phyloP scores from a whole-genome alignment of 2,797 vertebrate species.

The Aeoliscus strigatus region DNA sequence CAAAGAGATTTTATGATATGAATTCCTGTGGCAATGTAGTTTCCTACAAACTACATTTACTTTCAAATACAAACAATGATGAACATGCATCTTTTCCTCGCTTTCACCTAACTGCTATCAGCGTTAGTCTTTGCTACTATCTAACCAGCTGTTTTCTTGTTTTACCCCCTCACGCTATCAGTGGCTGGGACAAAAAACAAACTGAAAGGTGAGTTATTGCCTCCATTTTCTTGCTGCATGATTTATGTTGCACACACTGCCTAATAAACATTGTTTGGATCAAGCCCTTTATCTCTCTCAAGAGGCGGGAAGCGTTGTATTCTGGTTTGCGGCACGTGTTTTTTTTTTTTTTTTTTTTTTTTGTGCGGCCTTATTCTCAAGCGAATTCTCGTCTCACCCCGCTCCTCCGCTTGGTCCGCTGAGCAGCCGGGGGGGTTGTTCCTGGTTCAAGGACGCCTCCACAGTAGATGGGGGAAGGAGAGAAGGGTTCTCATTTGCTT shows the following conservation, averaged over 20 bases:
- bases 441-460: constrained; percentile 59
- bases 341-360: constrained; percentile 33
- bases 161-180: constrained; percentile 78
- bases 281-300: constrained; percentile 66
- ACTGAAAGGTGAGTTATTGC: constrained; percentile 93
- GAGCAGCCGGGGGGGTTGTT: constrained; percentile 47
- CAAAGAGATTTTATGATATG: too few relatives aligned
- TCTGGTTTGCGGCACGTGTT: constrained; percentile 26
- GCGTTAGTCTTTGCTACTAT: constrained; percentile 35
- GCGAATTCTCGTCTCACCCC: constrained; percentile 27
- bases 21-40: too few relatives aligned
- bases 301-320: constrained; percentile 65
- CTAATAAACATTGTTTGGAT: constrained; percentile 72
- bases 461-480: constrained; percentile 28
- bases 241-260: constrained; percentile 72
- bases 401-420: constrained; percentile 46
- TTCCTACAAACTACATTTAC: too few relatives aligned
- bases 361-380: constrained; percentile 5
- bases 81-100: too few relatives aligned
- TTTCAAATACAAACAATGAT: too few relatives aligned
- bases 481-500: constrained; percentile 37
- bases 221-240: constrained; percentile 73
- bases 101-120: too few relatives aligned
- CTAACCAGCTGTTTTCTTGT: constrained; percentile 83
- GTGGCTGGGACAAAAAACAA: constrained; percentile 94